Evolutionary conservation across 2,888 invertebrate species (phyloP).

Genomic region (Clusia tigrina): DNA sequence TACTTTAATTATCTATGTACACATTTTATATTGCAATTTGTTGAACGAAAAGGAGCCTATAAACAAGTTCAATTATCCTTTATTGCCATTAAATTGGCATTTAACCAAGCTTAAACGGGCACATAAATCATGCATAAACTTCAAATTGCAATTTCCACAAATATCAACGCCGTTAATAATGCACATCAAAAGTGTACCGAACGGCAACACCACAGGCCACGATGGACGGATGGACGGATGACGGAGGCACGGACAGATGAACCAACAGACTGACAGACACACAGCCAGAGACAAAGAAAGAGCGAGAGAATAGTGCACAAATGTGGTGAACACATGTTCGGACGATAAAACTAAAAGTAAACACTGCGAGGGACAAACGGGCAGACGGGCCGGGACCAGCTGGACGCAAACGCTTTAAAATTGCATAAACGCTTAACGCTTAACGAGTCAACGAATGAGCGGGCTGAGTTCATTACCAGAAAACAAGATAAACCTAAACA

Average conservation of each 20-base stretch:
- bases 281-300: neutral
- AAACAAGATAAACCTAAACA: neutral
- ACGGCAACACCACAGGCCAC: neutral
- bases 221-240: no score
- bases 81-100: neutral
- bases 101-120: neutral
- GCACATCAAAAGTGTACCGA: neutral
- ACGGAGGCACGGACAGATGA: neutral
- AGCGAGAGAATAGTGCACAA: no score
- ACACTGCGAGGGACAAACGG: neutral
- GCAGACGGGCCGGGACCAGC: neutral
- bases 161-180: neutral
- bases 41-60: no score
- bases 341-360: no score
- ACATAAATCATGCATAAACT: slow-evolving; percentile 10
- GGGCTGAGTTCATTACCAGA: neutral
- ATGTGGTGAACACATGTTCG: no score
- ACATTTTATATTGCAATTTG: no score
- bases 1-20: no score
- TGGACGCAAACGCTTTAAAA: neutral
- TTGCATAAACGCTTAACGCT: neutral
- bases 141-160: slow-evolving; percentile 11
- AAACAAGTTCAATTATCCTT: no score
- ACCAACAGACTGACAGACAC: neutral
- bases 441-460: neutral